Evolutionary conservation across 2,797 vertebrate species (phyloP).

Genomic region (Phylloscopus collybita): DNA sequence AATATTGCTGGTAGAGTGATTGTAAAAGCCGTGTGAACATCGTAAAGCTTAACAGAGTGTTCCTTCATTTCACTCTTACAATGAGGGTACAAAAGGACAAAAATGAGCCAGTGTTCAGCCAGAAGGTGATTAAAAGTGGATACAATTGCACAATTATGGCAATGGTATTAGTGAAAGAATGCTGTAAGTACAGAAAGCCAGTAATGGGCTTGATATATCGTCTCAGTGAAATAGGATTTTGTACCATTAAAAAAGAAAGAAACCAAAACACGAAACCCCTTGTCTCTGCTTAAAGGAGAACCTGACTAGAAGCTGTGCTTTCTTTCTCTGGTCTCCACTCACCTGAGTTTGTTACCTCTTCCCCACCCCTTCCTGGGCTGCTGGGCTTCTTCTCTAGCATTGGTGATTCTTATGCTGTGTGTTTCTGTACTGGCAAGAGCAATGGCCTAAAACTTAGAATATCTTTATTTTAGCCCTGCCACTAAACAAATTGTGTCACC

Average conservation of each 20-base stretch:
- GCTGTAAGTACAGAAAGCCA: not conserved
- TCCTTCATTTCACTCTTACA: not conserved
- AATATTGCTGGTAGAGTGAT: not conserved
- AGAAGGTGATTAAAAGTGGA: not conserved
- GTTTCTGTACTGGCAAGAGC: not conserved
- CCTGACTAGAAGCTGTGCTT: not conserved
- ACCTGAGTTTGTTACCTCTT: not conserved
- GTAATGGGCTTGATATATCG: accelerated
- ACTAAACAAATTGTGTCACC: not conserved
- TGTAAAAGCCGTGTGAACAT: not conserved
- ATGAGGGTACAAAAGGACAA: not conserved
- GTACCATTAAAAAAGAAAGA: not conserved
- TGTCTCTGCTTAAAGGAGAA: not conserved
- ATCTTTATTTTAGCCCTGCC: not conserved
- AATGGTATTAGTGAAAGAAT: not conserved
- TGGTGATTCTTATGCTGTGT: not conserved
- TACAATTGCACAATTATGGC: not conserved
- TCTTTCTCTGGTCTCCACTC: not conserved
- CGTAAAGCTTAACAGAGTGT: not conserved
- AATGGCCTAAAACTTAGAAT: not conserved
- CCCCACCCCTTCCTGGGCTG: not conserved
- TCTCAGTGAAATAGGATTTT: not conserved
- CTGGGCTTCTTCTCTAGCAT: not conserved
- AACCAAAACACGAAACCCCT: too few species aligned
- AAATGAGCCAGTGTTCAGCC: not conserved